A percentile compares a stretch with the other conserved stretches of the same genome.
These are phyloP conservation scores for Lytechinus variegatus DNA, from an alignment of 35 echinoderm and acorn worm species.

Conservation along the genomic window DNA sequence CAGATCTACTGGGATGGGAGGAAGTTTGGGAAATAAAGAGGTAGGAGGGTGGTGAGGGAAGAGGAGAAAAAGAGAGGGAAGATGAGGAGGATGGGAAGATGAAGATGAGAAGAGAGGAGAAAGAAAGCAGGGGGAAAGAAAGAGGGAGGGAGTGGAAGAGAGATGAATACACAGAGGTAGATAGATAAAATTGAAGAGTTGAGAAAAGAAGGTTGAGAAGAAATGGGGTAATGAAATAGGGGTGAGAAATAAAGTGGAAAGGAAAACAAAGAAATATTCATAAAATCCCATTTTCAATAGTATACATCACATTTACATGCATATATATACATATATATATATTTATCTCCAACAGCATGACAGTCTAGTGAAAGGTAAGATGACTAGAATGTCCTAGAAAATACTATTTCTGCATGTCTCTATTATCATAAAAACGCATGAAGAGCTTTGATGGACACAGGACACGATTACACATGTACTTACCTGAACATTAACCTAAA, in stretches of 20 bases:
- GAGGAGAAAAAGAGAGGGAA: not conserved
- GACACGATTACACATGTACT: not conserved
- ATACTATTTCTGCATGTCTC: not conserved
- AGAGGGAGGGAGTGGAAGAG: not conserved
- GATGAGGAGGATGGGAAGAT: not conserved
- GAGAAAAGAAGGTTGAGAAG: not conserved
- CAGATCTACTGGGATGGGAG: conserved; percentile 66
- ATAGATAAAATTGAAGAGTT: not conserved
- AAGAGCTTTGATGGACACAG: not conserved
- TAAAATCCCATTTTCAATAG: not conserved
- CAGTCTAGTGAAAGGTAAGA: not conserved
- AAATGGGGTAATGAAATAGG: not conserved
- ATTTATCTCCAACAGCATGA: not conserved
- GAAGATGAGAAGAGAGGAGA: not conserved
- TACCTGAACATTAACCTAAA: not conserved
- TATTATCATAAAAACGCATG: not conserved
- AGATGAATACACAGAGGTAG: not conserved
- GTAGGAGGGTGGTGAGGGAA: not conserved
- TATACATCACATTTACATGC: not conserved
- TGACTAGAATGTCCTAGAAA: not conserved
- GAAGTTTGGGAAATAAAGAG: not conserved
- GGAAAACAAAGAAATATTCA: not conserved
- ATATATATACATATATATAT: not conserved
- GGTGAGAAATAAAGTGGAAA: not conserved
- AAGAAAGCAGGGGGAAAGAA: not conserved